A percentile compares a stretch with the other conserved stretches of the same genome.
phyloP scores from a whole-genome alignment of 2,888 invertebrate species.

The Furcula furcula region DNA sequence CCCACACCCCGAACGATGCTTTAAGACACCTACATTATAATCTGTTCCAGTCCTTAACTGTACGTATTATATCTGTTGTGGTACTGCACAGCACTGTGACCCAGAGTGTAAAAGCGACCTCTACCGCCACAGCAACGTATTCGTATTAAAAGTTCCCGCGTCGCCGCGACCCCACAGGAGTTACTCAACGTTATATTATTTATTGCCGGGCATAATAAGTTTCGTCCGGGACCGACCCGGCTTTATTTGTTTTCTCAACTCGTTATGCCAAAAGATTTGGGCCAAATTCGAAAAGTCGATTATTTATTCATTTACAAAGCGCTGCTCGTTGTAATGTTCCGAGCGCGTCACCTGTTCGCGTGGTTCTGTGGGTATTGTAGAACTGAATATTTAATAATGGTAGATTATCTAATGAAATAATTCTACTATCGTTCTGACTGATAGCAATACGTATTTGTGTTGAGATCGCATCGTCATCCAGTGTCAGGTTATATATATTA shows the following conservation, averaged over 20 bases:
- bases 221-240: slow-evolving; percentile 32
- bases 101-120: slow-evolving; percentile 10
- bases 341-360: slow-evolving; percentile 24
- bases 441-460: no score
- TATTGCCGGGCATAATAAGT: slow-evolving; percentile 71
- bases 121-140: slow-evolving; percentile 25
- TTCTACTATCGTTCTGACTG: no score
- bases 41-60: no score
- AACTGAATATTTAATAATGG: no score
- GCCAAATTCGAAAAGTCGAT: slow-evolving; percentile 68
- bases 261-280: slow-evolving; percentile 72
- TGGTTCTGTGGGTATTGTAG: slow-evolving; percentile 29
- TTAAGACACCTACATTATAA: no score
- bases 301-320: slow-evolving; percentile 70
- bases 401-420: no score
- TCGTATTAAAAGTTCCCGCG: slow-evolving; percentile 62
- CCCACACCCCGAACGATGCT: no score
- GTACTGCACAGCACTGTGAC: not conserved
- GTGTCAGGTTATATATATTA: no score
- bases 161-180: slow-evolving; percentile 36
- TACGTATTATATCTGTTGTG: no score
- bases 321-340: slow-evolving; percentile 29
- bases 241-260: slow-evolving; percentile 75
- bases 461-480: no score
- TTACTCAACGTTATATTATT: slow-evolving; percentile 68